Base-by-base conservation (phyloP, 2,888 invertebrate species). In the Ectemnius lituratus region DNA sequence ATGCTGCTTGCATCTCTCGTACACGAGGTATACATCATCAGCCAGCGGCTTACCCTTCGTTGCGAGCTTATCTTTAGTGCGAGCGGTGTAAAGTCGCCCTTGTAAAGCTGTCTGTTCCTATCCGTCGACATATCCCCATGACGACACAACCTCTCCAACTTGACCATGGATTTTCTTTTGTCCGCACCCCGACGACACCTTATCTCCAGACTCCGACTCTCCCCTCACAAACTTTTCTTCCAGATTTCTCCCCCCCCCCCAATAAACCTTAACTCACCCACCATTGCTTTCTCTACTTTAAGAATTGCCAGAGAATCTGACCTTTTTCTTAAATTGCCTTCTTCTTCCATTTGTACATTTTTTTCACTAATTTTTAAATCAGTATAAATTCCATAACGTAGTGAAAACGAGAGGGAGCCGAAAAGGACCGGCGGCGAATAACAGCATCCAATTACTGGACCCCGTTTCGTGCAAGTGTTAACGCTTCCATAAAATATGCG, bases 21-120 rank as follows among this genome's bases (percentile, higher is more conserved):
- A 11, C 37, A 11, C 37, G 37, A 37, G 37, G 60, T 78, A 80
- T 76, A 78, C 75, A 78, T 83, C 81, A 83, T 83, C 78, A 68
- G 70, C 65, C 49, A 62, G 66, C 76, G 75, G 76, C 80, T 82
- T 82, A 82, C 80, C 82, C 82, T 82, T 82, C 80, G 23, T 23
- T 23, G 49, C 71, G 75, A 59, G 69, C 70, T 62, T 37, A 37
- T 37, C 37, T 37, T 37, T 37, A 37, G 37, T 37, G 8, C 37
- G 37, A 37, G 37, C 37, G 73, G 62, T 64, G 70, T 76, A 75
- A 80, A 76, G 58, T 61, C 45, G 49, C 56, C 70, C 66, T 66
- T 72, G 59, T 61, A 75, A 75, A 75, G 73, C 67, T 70, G 70
- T 79, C 80, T 63, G 63, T 52, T 52, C 52, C 37, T 37, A 37